A percentile compares a stretch with the other conserved stretches of the same genome.
Conservation (phyloP, 2,113 vertebrate species). For the Notarius quadriscutis region DNA sequence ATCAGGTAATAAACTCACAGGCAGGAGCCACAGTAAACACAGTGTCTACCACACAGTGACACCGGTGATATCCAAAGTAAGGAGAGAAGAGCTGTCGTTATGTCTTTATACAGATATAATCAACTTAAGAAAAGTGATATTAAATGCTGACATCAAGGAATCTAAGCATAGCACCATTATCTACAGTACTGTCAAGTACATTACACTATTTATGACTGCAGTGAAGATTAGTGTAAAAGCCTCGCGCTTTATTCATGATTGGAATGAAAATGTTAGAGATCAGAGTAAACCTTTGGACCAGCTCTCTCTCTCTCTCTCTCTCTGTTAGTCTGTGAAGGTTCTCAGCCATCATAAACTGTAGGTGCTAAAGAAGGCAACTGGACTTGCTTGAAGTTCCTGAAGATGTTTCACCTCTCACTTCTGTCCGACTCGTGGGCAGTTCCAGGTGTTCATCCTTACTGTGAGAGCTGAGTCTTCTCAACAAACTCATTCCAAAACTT, state of each 20-base stretch:
- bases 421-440: too few species aligned
- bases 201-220: background rate
- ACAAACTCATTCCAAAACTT: too few species aligned
- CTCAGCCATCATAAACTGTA: too few species aligned
- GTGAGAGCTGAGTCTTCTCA: too few species aligned
- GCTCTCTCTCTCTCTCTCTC: background rate
- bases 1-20: background rate
- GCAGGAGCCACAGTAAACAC: background rate
- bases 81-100: background rate
- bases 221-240: background rate
- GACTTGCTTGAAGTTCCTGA: too few species aligned
- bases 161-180: background rate
- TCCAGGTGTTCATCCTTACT: too few species aligned
- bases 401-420: too few species aligned
- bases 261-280: background rate
- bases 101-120: too few species aligned
- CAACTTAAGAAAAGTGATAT: background rate
- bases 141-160: background rate
- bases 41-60: background rate
- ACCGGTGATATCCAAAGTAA: background rate
- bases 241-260: background rate
- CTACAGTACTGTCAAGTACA: background rate
- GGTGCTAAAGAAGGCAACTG: too few species aligned
- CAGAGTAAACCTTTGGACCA: too few species aligned
- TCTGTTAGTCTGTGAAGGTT: too few species aligned